Percentiles rank a stretch among this genome's conserved stretches.
Conservation (phyloP, 2,113 vertebrate genomes). For the Pogona vitticeps region DNA sequence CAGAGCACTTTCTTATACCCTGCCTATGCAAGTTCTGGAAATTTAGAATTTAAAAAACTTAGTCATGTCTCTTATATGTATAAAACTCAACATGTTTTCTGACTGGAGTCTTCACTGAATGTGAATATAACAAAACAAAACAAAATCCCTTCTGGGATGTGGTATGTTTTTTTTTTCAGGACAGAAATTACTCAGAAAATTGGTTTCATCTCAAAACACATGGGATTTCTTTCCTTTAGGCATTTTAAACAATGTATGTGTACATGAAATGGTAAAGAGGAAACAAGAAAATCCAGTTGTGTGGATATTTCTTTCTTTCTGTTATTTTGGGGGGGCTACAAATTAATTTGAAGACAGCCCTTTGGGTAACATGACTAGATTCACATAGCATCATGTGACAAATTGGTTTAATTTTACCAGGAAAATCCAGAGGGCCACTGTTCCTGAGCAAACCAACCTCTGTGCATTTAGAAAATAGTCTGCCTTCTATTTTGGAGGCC, state of each 20-base stretch:
- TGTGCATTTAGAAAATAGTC: slow-evolving; percentile 19
- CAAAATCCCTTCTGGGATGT: neutral
- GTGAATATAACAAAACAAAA: slow-evolving; percentile 11
- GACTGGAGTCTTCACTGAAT: neutral
- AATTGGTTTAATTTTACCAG: slow-evolving; percentile 52
- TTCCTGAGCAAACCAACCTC: slow-evolving; percentile 37
- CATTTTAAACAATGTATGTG: slow-evolving; percentile 5
- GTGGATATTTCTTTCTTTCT: neutral
- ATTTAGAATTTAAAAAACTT: neutral
- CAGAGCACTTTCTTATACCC: slow-evolving; percentile 38
- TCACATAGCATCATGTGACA: slow-evolving; percentile 23
- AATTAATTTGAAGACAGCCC: slow-evolving; percentile 54
- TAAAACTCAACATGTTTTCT: slow-evolving; percentile 28
- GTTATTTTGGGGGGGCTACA: slow-evolving; percentile 39
- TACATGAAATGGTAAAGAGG: slow-evolving; percentile 46
- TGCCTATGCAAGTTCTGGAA: slow-evolving; percentile 4
- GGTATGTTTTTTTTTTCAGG: neutral
- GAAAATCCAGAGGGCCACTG: slow-evolving; percentile 48
- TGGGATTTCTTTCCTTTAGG: slow-evolving; percentile 35
- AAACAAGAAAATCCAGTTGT: slow-evolving; percentile 37
- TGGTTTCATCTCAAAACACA: slow-evolving; percentile 33
- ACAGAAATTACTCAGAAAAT: slow-evolving; percentile 36
- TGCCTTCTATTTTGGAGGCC: slow-evolving; percentile 43
- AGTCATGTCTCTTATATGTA: slow-evolving; percentile 41
- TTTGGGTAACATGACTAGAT: slow-evolving; percentile 18